Evolutionary conservation across 2,797 vertebrate species (phyloP), one percentile per base, ranked within the genome.

Genomic region (Tachyglossus aculeatus): DNA sequence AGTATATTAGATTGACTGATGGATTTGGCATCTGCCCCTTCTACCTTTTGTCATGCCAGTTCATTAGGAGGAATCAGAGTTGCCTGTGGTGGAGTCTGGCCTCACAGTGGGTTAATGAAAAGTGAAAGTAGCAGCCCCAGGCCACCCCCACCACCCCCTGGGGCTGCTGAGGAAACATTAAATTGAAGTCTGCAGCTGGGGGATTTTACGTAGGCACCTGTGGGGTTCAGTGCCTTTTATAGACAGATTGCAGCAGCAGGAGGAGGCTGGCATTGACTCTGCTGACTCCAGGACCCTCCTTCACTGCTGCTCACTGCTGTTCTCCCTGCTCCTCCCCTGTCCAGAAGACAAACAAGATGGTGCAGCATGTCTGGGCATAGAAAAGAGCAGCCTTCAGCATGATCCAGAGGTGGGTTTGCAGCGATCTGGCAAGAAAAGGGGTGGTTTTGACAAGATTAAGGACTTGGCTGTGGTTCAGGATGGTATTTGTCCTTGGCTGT

Each of bases 161-260:
- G n/a, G 78, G 78, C 75, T 54, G 76, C 67, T 57, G 33, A 68
- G 78, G 61, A 84, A 62, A 43, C 77, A 43, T 63, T 71, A 75
- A 65, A 77, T 78, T 83, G 68, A 71, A 82, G 84, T 68, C 86
- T 82, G 88, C 87, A 84, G 87, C 88, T 78, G 85, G 62, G 85
- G 67, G 80, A 81, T 71, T 82, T 77, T 89, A 87, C 82, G 84
- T 89, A 89, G 89, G 88, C 90, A 91, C 91, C 91, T 91, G 89
- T 88, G 84, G 86, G 86, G 84, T 83, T 87, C 81, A 86, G 77
- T 77, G 81, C 67, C 38, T 83, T 83, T 79, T 74, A 62, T 84
- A 73, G 61, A 59, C 78, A 81, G 83, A 87, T 90, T 90, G 91
- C 91, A 90, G 91, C 89, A n/a, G n/a, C n/a, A n/a, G n/a, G n/a